These are phyloP conservation scores for Antigone vipio DNA, from an alignment of 2,113 vertebrate species.

Conservation along the genomic window DNA sequence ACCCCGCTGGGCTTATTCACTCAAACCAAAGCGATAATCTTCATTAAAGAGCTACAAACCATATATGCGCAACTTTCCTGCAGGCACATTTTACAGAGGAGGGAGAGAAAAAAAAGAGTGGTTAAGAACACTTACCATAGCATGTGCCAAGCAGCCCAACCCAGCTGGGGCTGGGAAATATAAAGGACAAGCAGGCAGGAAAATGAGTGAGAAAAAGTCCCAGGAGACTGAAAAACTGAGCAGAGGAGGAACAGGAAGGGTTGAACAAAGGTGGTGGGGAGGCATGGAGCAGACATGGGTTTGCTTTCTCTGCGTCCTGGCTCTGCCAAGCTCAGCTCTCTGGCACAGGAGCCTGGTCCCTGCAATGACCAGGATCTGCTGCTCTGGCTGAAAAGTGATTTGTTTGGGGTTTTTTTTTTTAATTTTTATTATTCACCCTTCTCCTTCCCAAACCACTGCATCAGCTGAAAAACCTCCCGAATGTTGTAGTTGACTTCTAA, in stretches of 20 bases:
- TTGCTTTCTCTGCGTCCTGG: neutral
- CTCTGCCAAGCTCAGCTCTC: neutral
- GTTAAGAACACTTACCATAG: slow-evolving; percentile 48
- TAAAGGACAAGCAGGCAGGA: slow-evolving; percentile 18
- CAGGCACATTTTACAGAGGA: neutral
- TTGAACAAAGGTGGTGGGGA: neutral
- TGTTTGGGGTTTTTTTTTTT: too few relatives aligned
- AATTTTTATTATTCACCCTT: neutral
- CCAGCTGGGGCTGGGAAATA: neutral
- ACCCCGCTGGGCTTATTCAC: neutral
- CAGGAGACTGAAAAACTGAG: slow-evolving; percentile 16
- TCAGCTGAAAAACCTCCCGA: neutral
- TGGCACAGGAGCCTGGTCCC: neutral
- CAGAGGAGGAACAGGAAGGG: slow-evolving; percentile 29
- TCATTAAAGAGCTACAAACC: neutral
- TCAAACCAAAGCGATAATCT: neutral
- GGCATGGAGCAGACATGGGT: neutral
- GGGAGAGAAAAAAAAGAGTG: neutral
- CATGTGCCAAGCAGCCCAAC: slow-evolving; percentile 5
- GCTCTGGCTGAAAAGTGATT: neutral
- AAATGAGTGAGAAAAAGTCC: slow-evolving; percentile 30
- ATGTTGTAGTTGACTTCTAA: too few relatives aligned
- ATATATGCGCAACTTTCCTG: neutral
- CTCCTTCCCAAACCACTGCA: neutral
- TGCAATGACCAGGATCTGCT: neutral